phyloP scores from a whole-genome alignment of 2,888 invertebrate species.

The Pollenia griseotomentosa region DNA sequence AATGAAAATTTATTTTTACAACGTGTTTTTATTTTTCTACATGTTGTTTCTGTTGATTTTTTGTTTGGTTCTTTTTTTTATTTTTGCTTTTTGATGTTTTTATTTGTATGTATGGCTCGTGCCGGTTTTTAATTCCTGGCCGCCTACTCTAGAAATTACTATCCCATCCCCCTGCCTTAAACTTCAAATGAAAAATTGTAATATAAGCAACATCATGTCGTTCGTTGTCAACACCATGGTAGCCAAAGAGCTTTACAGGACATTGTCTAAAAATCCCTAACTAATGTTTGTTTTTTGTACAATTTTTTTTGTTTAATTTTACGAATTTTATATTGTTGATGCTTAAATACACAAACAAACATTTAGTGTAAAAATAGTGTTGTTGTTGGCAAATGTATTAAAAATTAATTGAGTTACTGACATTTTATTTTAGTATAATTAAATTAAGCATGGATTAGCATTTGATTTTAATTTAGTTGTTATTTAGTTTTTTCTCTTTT shows the following conservation, averaged over 20 bases:
- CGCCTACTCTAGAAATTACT: slow-evolving; percentile 1
- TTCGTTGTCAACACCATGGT: slow-evolving; percentile 71
- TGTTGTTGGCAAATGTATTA: slow-evolving; percentile 77
- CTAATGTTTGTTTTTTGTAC: slow-evolving; percentile 51
- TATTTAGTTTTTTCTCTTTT: slow-evolving; percentile 31
- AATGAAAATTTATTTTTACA: slow-evolving; percentile 82
- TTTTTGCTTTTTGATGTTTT: slow-evolving; percentile 12
- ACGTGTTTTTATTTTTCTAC: slow-evolving; percentile 72
- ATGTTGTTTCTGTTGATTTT: slow-evolving; percentile 41
- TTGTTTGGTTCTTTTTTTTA: slow-evolving; percentile 52
- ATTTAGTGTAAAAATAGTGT: slow-evolving; percentile 32
- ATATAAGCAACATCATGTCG: slow-evolving; percentile 63
- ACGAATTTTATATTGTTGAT: slow-evolving; percentile 46
- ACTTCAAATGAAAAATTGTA: slow-evolving; percentile 27
- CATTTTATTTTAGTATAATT: slow-evolving; percentile 83
- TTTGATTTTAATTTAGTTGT: slow-evolving; percentile 82
- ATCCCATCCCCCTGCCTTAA: not conserved
- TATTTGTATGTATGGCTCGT: slow-evolving; percentile 32
- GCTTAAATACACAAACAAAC: slow-evolving; percentile 8
- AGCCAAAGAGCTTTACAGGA: slow-evolving; percentile 64
- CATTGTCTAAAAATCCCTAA: slow-evolving; percentile 64
- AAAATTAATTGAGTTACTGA: slow-evolving; percentile 84
- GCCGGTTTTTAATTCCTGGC: slow-evolving; percentile 54
- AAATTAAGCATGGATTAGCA: slow-evolving; percentile 83
- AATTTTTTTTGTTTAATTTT: not conserved